Evolutionary conservation across 1,140 invertebrate species (phyloP), one percentile per base, ranked within the genome.

Genomic region (Drosophila eugracilis): DNA sequence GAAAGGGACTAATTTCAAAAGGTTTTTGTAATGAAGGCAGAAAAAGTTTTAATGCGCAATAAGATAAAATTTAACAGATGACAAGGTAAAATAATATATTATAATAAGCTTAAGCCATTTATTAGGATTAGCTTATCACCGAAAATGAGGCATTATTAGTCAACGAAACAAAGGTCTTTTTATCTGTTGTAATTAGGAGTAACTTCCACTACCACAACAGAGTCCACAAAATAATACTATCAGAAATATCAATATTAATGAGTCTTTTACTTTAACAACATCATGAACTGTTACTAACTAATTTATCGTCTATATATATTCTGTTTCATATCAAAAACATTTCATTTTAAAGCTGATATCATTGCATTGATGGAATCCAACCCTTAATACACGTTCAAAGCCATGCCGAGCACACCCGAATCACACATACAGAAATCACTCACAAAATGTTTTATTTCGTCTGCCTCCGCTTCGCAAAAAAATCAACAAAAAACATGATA

Each of bases 381-480:
- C 34, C 59, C 59, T 52, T 47, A 42, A 52, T 24, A 50, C 50
- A 45, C 42, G 34, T 52, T 26, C 45, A 53, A 42, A 52, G 42
- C 26, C 10, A 36, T 34, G 5, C 21, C 15, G 42, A 42, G 42
- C 63, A 9, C 22, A 42, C 62, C 44, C 26, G 49, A 28, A 70
- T 63, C 48, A 67, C 48, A 67, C 42, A 53, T 37, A 47, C 48
- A 50, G 30, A 84, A 85, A 85, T 85, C 80, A 85, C 77, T 86
- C 73, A 75, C 72, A 81, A 67, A 73, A 62, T 72, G 41, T 53
- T 69, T 24, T 67, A 69, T 69, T 69, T 47, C 39, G 30, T 41
- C 63, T 41, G 41, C 22, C 41, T 26, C 21, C 3, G 28, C 24
- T 48, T 57, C 34, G 50, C 30, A 49, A 48, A 72, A 42, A 42